Conservation (phyloP, 1,140 invertebrate genomes). For the Proctacanthus coquilletti region DNA sequence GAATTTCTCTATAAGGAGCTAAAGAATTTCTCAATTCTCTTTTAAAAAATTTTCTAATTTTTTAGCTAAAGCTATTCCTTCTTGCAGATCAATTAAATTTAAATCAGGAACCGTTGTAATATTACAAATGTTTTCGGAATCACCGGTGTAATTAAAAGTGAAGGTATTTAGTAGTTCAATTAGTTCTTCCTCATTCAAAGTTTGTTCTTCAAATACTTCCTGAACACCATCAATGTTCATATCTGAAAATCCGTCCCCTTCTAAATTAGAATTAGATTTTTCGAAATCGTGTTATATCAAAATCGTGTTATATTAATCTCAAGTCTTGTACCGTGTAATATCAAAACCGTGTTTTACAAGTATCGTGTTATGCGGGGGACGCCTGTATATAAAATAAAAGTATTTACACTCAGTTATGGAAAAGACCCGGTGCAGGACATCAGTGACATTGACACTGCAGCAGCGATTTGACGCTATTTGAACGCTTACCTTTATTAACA, state of each 20-base stretch:
- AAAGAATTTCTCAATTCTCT: background rate
- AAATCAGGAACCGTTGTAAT: background rate
- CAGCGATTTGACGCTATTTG: too few species aligned
- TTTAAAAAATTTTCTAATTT: background rate
- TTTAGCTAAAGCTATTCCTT: conserved; percentile 1
- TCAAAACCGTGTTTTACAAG: too few species aligned
- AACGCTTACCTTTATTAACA: conserved; percentile 22
- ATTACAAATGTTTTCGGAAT: background rate
- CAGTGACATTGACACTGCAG: too few species aligned
- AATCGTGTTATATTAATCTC: background rate
- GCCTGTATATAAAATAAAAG: too few species aligned
- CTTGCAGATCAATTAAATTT: background rate
- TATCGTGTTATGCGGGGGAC: too few species aligned
- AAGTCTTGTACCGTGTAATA: too few species aligned
- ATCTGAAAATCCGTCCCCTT: background rate
- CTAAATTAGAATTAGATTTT: conserved; percentile 1
- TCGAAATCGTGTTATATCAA: too few species aligned
- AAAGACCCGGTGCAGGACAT: too few species aligned
- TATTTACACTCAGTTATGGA: too few species aligned
- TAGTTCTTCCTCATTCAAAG: conserved; percentile 1
- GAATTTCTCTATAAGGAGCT: conserved; percentile 1
- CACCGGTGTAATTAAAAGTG: background rate
- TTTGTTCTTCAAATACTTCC: background rate
- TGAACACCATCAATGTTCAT: conserved; percentile 1
- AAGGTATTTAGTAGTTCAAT: background rate